These are phyloP conservation scores for Betta splendens DNA, from an alignment of 2,797 vertebrate species.

Conservation along the genomic window DNA sequence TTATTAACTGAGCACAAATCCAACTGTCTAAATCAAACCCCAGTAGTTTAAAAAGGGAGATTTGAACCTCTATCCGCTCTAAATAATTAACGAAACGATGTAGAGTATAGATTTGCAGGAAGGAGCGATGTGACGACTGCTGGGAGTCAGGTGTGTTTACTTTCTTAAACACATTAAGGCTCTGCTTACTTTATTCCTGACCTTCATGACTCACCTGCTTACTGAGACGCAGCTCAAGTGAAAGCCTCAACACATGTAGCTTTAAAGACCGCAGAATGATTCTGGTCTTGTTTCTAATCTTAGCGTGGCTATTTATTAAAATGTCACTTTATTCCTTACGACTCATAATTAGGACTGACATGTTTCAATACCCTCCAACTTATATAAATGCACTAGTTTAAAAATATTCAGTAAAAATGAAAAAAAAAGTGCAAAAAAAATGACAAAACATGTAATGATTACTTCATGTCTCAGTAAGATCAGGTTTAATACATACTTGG, in stretches of 20 bases:
- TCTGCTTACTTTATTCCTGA: constrained; percentile 32
- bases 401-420: not conserved
- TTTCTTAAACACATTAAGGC: constrained; percentile 40
- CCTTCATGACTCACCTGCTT: constrained; percentile 26
- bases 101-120: not conserved
- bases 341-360: constrained; percentile 12
- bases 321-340: constrained; percentile 16
- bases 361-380: not conserved
- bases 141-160: constrained; percentile 48
- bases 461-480: too few species aligned
- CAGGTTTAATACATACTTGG: too few species aligned
- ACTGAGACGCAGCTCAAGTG: constrained; percentile 56
- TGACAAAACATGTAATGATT: too few species aligned
- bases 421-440: too few species aligned
- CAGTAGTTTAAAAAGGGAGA: not conserved
- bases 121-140: not conserved
- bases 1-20: not conserved
- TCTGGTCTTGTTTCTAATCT: constrained; percentile 65
- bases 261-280: constrained; percentile 69
- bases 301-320: constrained; percentile 74
- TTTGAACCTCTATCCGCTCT: not conserved
- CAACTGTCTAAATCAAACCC: not conserved
- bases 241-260: constrained; percentile 63
- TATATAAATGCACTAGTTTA: constrained; percentile 1
- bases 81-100: not conserved